Evolutionary conservation across 2,888 invertebrate species (phyloP), one percentile per base, ranked within the genome.

Genomic region (Cacoxenus indagator): DNA sequence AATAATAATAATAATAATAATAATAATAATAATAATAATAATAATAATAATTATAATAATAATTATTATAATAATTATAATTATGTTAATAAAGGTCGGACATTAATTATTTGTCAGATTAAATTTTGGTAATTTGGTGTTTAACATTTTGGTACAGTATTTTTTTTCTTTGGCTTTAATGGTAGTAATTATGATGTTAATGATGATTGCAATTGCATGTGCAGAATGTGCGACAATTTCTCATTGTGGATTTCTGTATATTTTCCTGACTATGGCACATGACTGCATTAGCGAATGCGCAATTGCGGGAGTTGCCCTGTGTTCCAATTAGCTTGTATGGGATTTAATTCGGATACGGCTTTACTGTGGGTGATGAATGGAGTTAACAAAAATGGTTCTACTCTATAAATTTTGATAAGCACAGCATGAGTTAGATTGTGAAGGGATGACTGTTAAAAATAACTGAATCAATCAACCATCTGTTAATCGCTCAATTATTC

Each of bases 171-270:
- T 51, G 9, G 51, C 9, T 9, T 9, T n/a, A 17, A 22, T 9
- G 17, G 22, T n/a, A 14, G 17, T 48, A 19, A 48, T 48, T n/a
- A 48, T 3, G 43, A n/a, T n/a, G n/a, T n/a, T n/a, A n/a, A 43
- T 48, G 48, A 48, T 19, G 51, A 22, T 17, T 14, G 11, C 37
- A 9, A 14, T 61, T 22, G 45, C 45, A 45, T 45, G 46, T 17
- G 29, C 11, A 24, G 22, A 26, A 24, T 57, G 26, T 29, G 43
- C 61, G 37, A 17, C 61, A 73, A 65, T 67, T 62, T 46, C 65
- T 22, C 8, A n/a, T 14, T 51, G 19, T 11, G 19, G 27, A 19
- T 31, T 46, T 29, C 45, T 37, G 45, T 64, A 26, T 59, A 19
- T 70, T 59, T 62, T 68, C 26, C 17, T 51, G 51, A 22, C 22